Conservation (phyloP, 92 coral and sea anemone genomes). For the Palythoa grandis region DNA sequence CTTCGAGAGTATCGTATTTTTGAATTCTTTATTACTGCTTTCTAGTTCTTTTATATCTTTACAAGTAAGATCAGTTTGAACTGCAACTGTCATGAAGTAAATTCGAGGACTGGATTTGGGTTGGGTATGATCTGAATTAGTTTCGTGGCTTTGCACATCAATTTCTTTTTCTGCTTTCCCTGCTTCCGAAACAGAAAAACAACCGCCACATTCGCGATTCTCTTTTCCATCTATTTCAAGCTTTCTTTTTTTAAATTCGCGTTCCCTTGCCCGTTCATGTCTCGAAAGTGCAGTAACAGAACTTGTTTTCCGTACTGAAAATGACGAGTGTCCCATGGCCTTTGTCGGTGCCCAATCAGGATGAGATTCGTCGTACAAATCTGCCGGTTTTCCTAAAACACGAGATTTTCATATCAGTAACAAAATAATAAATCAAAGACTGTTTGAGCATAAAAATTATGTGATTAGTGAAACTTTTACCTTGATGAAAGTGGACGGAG, state of each 20-base stretch:
- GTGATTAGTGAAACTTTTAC: no score
- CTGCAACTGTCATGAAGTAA: not conserved
- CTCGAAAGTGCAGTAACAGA: not conserved
- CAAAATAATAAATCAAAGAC: no score
- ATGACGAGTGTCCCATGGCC: slow-evolving; percentile 48
- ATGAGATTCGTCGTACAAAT: slow-evolving; percentile 49
- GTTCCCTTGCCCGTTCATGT: not conserved
- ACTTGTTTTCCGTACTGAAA: slow-evolving; percentile 6
- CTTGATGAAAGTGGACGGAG: no score
- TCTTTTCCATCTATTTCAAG: not conserved
- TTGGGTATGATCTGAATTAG: not conserved
- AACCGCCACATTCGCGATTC: not conserved
- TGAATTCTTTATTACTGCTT: not conserved
- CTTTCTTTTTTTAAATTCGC: not conserved
- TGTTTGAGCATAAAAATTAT: no score
- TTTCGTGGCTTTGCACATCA: not conserved
- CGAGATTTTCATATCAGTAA: slow-evolving; percentile 1
- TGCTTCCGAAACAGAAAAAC: not conserved
- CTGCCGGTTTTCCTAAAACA: slow-evolving; percentile 51
- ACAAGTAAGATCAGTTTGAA: not conserved
- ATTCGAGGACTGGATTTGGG: no score
- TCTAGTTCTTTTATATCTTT: not conserved
- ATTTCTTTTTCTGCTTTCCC: not conserved
- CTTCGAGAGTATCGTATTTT: not conserved
- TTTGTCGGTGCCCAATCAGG: slow-evolving; percentile 66